Evolutionary conservation across 2,797 vertebrate genomes (phyloP).

Genomic region (Nyctibius grandis): DNA sequence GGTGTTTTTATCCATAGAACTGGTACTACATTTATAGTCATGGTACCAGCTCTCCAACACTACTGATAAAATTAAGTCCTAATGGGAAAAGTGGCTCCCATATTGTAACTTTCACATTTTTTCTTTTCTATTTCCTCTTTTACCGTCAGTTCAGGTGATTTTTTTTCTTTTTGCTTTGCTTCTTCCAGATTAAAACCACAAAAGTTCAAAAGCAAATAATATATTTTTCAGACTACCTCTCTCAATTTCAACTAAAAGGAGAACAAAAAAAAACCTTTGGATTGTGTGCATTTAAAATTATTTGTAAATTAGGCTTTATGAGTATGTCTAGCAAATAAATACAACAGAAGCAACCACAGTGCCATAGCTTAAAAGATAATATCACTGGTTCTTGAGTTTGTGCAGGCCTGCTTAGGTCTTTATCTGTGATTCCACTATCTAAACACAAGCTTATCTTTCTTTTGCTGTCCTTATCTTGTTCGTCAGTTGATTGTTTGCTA

Average conservation of each 20-base stretch:
- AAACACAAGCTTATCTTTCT: conserved; percentile 63
- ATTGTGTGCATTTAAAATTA: background rate
- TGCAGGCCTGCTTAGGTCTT: conserved; percentile 35
- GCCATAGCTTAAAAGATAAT: conserved; percentile 36
- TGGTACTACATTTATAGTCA: background rate
- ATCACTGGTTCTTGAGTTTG: conserved; percentile 37
- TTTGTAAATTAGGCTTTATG: background rate
- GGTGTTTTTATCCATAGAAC: background rate
- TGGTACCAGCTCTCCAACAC: background rate
- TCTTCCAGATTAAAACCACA: background rate
- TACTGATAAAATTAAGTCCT: background rate
- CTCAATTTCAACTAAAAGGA: background rate
- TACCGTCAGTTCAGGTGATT: background rate
- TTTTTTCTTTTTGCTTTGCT: background rate
- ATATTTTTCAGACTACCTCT: background rate
- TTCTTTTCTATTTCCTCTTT: background rate
- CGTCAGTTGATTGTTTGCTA: conserved; percentile 45
- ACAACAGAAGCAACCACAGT: background rate
- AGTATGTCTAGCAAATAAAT: background rate
- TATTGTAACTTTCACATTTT: background rate
- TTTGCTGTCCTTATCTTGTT: conserved; percentile 65
- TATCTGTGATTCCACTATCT: conserved; percentile 33
- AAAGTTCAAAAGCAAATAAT: background rate
- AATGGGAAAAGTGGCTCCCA: background rate
- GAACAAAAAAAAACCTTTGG: background rate